Evolutionary conservation across 2,797 vertebrate genomes (phyloP), one percentile per base, ranked within the genome.

Genomic region (Myioborus miniatus): DNA sequence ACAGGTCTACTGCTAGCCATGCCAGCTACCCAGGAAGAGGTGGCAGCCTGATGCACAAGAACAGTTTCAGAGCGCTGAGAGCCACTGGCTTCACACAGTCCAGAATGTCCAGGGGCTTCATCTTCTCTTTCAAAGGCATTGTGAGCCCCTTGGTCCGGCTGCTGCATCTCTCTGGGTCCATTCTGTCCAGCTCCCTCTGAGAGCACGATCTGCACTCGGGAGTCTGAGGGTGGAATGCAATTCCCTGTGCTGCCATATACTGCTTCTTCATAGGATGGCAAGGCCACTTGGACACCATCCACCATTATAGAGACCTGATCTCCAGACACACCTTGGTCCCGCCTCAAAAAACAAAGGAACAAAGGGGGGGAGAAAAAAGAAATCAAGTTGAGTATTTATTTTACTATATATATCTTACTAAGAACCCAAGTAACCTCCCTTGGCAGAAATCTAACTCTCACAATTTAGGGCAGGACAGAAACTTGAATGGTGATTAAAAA

Each of bases 251-350:
- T 99, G 95, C 99, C 98, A 14, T 98, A 99, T 52, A 99, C 99
- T 1, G 99, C 99, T 95, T 99, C 99, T 93, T 99, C 99, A 1
- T 99, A 99, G 1, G 99, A 99, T 1, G 99, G 99, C 76, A 99
- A 97, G 29, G 98, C 98, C 80, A 99, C 99, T 86, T 99, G 99
- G 75, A 99, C 99, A 50, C 99, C 99, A 90, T 99, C 99, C 95
- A 99, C 99, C 98, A 99, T 98, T 96, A 99, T 99, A 15, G 99
- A 99, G 69, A 99, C 98, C 7, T 99, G 98, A 95, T 99, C 99
- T 41, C 99, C 99, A 11, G 98, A 98, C 59, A 99, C 98, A 13
- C 98, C 98, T 80, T 98, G 98, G 94, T 99, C 99, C 82, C 99
- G 98, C 93, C 99, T 99, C 88, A 37, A 74, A 52, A 85, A 43